A percentile compares a stretch with the other conserved stretches of the same genome.
Evolutionary conservation across 2,113 vertebrate genomes (phyloP).

Genomic region (Cyprinodon tularosa): DNA sequence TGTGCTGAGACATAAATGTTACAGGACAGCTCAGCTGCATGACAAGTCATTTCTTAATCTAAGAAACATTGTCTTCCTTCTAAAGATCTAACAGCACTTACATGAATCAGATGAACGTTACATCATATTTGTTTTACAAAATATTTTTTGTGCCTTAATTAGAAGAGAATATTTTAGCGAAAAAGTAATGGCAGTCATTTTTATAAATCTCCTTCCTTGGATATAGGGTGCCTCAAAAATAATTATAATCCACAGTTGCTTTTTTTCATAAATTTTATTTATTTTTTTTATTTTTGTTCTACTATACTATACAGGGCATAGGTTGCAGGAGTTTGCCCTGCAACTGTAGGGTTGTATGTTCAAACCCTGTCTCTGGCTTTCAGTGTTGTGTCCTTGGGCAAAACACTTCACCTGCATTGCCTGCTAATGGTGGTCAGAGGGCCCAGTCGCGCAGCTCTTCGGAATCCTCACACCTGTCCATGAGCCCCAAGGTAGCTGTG

Average conservation of each 20-base stretch:
- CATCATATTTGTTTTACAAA: not conserved
- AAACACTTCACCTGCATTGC: too few species aligned
- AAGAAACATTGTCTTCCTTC: constrained; percentile 6
- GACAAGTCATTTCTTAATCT: constrained; percentile 37
- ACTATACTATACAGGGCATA: too few species aligned
- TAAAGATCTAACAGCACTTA: not conserved
- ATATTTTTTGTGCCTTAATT: not conserved
- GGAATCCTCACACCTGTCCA: too few species aligned
- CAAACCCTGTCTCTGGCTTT: too few species aligned
- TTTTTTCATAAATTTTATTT: not conserved
- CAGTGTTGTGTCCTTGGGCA: too few species aligned
- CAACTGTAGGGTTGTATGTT: too few species aligned
- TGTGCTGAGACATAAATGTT: not conserved
- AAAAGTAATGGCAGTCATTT: not conserved
- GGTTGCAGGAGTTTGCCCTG: too few species aligned
- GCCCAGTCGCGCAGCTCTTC: too few species aligned
- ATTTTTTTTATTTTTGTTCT: too few species aligned
- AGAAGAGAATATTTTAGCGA: not conserved
- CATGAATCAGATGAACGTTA: constrained; percentile 1
- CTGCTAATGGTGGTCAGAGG: too few species aligned
- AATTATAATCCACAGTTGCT: not conserved
- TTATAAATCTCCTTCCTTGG: not conserved
- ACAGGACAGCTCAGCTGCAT: constrained; percentile 28
- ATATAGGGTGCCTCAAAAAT: not conserved
- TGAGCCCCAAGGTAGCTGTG: too few species aligned